Evolutionary conservation across 2,888 invertebrate species (phyloP).

Genomic region (Coremacera marginata): DNA sequence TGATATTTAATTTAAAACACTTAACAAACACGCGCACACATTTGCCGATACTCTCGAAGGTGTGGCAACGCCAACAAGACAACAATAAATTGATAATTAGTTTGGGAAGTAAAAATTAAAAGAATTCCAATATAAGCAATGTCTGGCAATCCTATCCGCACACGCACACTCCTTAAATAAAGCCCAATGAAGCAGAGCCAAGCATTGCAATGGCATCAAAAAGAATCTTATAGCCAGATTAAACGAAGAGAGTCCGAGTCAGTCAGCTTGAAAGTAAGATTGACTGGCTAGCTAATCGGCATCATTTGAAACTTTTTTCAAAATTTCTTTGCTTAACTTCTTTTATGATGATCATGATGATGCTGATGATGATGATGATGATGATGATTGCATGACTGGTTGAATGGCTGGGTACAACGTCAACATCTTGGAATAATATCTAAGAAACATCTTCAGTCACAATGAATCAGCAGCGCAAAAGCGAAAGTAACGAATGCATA

Average conservation of each 20-base stretch:
- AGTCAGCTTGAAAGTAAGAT: not conserved
- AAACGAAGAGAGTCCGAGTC: not conserved
- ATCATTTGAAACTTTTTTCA: no score
- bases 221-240: not conserved
- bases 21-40: not conserved
- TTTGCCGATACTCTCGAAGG: not conserved
- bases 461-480: no score
- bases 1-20: not conserved
- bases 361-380: no score
- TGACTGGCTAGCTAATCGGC: not conserved
- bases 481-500: no score
- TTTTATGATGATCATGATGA: no score
- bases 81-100: not conserved
- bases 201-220: not conserved
- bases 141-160: not conserved
- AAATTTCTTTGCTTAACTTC: no score
- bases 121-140: not conserved
- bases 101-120: not conserved
- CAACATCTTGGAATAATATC: no score
- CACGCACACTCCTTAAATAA: not conserved
- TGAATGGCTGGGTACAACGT: no score
- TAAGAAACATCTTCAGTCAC: no score
- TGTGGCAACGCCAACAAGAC: constrained; percentile 4
- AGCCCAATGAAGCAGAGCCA: not conserved
- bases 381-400: no score